phyloP scores from a whole-genome alignment of 2,797 vertebrate species.

The Acanthornis magna region DNA sequence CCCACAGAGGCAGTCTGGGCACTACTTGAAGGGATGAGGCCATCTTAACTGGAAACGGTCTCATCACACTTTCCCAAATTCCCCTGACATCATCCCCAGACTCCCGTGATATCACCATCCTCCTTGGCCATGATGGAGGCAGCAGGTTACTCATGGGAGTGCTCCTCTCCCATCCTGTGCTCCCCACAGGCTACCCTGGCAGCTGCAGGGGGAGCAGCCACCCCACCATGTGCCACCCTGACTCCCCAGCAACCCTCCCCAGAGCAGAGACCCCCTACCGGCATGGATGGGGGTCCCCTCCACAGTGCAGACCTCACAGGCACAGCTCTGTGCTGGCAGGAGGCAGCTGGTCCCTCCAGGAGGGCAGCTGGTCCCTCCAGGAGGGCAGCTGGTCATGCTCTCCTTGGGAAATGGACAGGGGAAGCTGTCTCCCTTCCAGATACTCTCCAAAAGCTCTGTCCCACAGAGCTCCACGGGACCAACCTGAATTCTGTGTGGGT shows the following conservation, averaged over 20 bases:
- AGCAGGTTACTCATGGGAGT: no score
- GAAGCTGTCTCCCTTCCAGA: background rate
- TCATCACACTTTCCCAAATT: background rate
- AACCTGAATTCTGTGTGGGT: background rate
- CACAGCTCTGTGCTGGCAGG: background rate
- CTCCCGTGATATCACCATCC: background rate
- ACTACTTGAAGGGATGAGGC: background rate
- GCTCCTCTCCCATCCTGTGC: background rate
- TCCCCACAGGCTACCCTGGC: background rate
- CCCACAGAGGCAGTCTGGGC: no score
- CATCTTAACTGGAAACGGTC: background rate
- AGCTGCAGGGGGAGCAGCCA: background rate
- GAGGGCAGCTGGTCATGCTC: background rate
- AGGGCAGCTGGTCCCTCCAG: background rate
- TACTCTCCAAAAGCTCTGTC: background rate
- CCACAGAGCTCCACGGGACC: background rate
- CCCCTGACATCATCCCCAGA: background rate
- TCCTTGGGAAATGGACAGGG: background rate
- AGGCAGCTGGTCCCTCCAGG: background rate
- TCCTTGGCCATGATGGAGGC: background rate
- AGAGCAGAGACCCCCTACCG: background rate
- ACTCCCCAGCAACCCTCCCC: background rate
- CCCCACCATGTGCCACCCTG: no score
- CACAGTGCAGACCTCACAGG: accelerated
- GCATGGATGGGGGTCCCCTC: background rate